phyloP scores from a whole-genome alignment of 1,140 invertebrate species.

The Trichonephila clavata region DNA sequence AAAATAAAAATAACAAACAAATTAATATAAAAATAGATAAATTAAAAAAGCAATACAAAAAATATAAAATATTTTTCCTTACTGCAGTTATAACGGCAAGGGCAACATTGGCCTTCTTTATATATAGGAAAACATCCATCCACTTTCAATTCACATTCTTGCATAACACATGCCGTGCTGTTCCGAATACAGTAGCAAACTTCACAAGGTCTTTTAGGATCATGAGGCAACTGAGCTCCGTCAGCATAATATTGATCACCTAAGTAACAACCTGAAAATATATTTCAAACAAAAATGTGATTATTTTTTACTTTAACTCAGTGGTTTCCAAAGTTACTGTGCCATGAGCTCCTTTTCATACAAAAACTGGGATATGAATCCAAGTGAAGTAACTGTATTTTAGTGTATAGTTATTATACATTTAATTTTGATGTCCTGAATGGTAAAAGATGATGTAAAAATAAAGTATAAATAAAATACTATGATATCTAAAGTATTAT shows the following conservation, averaged over 20 bases:
- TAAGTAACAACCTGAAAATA: conserved; percentile 89
- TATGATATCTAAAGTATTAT: too few relatives aligned
- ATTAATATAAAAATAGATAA: neutral
- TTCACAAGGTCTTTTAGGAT: conserved; percentile 93
- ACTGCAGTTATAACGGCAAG: conserved; percentile 84
- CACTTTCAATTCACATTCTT: conserved; percentile 94
- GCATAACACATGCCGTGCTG: conserved; percentile 95
- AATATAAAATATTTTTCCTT: conserved; percentile 74
- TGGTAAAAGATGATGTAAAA: too few relatives aligned
- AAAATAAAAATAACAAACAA: neutral
- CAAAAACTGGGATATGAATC: too few relatives aligned
- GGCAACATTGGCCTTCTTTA: conserved; percentile 93
- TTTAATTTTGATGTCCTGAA: too few relatives aligned
- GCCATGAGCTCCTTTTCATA: too few relatives aligned
- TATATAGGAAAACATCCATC: conserved; percentile 94
- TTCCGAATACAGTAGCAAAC: conserved; percentile 97
- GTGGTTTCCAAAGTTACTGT: too few relatives aligned
- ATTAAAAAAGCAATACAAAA: neutral
- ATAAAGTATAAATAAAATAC: too few relatives aligned
- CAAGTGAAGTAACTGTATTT: too few relatives aligned
- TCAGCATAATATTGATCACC: conserved; percentile 92
- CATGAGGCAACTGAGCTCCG: conserved; percentile 88
- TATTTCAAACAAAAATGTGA: too few relatives aligned
- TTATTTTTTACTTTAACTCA: too few relatives aligned
- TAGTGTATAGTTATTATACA: too few relatives aligned